Conservation (phyloP, 2,113 vertebrate species). For the Rhineura floridana region DNA sequence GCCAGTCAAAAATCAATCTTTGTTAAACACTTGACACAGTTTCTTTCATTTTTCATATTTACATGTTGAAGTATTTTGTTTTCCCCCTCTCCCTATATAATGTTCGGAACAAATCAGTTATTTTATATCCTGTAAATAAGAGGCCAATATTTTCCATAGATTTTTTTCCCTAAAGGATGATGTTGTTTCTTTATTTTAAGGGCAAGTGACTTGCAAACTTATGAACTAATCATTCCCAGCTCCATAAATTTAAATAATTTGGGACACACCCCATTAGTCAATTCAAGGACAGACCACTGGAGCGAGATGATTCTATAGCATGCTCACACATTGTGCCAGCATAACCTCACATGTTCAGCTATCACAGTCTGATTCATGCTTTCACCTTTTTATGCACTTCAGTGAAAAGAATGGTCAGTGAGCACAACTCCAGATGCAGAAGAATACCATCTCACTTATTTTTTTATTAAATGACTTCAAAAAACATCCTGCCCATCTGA, state of each 20-base stretch:
- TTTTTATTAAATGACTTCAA: conserved; percentile 19
- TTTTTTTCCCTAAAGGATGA: neutral
- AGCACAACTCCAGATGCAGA: conserved; percentile 8
- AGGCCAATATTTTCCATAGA: neutral
- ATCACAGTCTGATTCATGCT: conserved; percentile 22
- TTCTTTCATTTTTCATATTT: conserved; percentile 29
- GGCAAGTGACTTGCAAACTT: neutral
- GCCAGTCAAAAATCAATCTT: neutral
- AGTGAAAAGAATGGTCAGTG: conserved; percentile 20
- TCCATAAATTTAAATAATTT: neutral
- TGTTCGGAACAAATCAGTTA: neutral
- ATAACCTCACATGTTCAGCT: conserved; percentile 19
- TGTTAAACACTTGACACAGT: neutral
- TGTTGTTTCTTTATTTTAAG: neutral
- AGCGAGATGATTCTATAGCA: neutral
- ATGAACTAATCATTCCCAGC: neutral
- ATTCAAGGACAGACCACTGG: neutral
- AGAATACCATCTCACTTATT: conserved; percentile 13
- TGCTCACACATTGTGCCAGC: neutral
- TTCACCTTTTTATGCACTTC: conserved; percentile 29
- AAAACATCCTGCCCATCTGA: neutral
- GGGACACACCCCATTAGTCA: neutral
- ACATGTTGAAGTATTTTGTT: neutral
- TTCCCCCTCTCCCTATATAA: no score
- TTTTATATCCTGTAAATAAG: conserved; percentile 9